Evolutionary conservation across 1,140 invertebrate genomes (phyloP), one percentile per base, ranked within the genome.

Genomic region (Aporrectodea caliginosa): DNA sequence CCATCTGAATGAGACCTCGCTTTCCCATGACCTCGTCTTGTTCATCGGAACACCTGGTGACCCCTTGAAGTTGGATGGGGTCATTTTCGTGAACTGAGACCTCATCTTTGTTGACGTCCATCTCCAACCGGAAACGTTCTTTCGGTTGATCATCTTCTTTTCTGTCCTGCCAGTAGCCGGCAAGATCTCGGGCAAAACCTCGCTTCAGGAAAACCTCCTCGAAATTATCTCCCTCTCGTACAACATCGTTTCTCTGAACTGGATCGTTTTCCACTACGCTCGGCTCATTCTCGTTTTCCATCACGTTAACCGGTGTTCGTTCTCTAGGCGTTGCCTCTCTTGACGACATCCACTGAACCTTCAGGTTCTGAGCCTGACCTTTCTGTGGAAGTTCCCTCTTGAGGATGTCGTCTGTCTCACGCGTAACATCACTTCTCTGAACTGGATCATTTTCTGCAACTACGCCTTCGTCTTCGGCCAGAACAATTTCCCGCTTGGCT

Each of bases 191-290:
- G 1, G 75, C 75, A 58, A 58, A 76, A 35, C 75, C 75, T 35
- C 43, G 33, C 29, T 68, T 35, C 1, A 43, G 43, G 31, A 76
- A 30, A 35, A 68, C 29, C 27, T 76, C 33, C 33, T 74, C 73
- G 34, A 16, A 74, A 74, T 33, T 31, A 29, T 76, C 75, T 16
- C 43, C 75, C 29, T 76, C 75, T 22, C 75, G 33, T n/a, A 35
- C 35, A n/a, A 80, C 69, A 29, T 80, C 79, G n/a, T 43, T 30
- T 27, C 75, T 35, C n/a, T 43, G n/a, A 30, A 75, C 68, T 1
- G 79, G 79, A 30, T 80, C 70, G 34, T 80, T 80, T 68, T 80
- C 79, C 33, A 78, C 78, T 6, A 80, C 79, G 74, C 79, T 74
- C 22, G 75, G 29, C 35, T 76, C 75, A 30, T 29, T 35, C 6